Evolutionary conservation across 2,797 vertebrate species (phyloP).

Genomic region (Oreochromis mossambicus): DNA sequence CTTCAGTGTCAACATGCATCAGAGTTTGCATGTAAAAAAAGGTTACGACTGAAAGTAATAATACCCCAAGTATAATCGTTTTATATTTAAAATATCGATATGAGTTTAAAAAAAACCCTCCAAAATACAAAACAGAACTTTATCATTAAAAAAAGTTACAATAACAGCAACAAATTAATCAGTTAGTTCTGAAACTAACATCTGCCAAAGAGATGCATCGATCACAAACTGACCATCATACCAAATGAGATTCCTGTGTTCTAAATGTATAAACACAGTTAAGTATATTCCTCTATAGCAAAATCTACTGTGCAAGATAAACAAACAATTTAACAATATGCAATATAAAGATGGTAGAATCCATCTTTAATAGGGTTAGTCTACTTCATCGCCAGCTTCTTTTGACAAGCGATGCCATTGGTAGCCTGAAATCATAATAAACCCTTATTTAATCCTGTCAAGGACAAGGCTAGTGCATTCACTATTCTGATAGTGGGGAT

Average conservation of each 20-base stretch:
- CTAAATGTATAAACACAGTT: neutral
- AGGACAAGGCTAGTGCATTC: neutral
- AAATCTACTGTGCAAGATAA: neutral
- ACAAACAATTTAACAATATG: conserved; percentile 20
- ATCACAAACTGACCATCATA: neutral
- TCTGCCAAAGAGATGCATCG: neutral
- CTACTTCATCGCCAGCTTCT: neutral
- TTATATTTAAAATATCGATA: neutral
- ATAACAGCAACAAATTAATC: neutral
- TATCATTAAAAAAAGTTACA: neutral
- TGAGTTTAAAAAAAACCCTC: neutral
- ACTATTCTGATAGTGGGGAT: neutral
- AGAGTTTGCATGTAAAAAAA: neutral
- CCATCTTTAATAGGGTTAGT: neutral
- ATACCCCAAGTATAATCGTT: neutral
- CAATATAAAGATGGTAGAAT: conserved; percentile 9
- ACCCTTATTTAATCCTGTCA: neutral
- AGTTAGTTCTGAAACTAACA: neutral
- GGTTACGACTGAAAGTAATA: neutral
- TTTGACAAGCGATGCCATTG: neutral
- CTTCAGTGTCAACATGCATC: neutral
- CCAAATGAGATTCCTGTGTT: neutral
- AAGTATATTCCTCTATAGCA: neutral
- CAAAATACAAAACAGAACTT: neutral
- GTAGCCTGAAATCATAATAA: neutral